phyloP scores from a whole-genome alignment of 2,797 vertebrate species.

The Hypotaenidia okinawae region DNA sequence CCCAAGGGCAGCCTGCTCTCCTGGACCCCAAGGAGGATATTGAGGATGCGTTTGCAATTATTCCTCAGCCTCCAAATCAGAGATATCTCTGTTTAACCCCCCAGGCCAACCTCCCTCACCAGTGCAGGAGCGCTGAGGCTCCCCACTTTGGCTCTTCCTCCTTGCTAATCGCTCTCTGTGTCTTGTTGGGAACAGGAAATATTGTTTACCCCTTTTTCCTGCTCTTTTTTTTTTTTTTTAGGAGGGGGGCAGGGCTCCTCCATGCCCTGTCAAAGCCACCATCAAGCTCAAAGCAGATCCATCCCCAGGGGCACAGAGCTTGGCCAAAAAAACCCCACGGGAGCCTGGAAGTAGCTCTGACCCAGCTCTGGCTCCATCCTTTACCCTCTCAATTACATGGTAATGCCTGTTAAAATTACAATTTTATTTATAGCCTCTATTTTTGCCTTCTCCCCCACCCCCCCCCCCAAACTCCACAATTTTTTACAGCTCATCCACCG shows the following conservation, averaged over 20 bases:
- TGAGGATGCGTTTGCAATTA: not conserved
- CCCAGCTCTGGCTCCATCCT: not conserved
- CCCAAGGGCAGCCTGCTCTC: not conserved
- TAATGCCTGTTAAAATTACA: constrained; percentile 73
- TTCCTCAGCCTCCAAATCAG: not conserved
- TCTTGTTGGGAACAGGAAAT: fast-evolving
- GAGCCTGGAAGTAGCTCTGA: not conserved
- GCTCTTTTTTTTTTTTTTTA: not conserved
- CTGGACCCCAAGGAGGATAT: not conserved
- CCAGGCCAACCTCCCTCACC: not conserved
- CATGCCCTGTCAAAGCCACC: not conserved
- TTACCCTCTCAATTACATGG: constrained; percentile 67
- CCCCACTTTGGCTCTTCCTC: not conserved
- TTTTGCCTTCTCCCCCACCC: not conserved
- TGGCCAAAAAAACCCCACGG: not conserved
- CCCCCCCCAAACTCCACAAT: not conserved
- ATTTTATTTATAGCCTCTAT: constrained; percentile 69
- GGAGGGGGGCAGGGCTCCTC: too few relatives aligned
- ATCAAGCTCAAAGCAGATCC: not conserved
- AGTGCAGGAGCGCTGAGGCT: not conserved
- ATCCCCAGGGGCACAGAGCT: not conserved
- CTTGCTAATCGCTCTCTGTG: fast-evolving
- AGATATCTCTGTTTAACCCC: not conserved
- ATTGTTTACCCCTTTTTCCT: not conserved
- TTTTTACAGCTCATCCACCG: constrained; percentile 64